Evolutionary conservation across 2,113 vertebrate species (phyloP), one percentile per base, ranked within the genome.

Genomic region (Donacobius atricapilla): DNA sequence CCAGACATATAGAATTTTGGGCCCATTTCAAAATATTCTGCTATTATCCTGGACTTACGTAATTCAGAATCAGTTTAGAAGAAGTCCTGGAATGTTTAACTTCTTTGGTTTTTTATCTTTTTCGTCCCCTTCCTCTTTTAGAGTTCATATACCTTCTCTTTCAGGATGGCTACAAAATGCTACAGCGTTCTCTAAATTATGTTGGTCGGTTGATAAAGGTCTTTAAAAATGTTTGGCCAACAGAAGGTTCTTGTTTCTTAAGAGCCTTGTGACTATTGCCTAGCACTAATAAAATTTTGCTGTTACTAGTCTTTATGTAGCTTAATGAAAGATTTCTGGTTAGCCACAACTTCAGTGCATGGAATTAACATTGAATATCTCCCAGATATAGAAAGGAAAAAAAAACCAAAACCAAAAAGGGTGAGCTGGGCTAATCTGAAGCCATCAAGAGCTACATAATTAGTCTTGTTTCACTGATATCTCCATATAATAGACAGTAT

Each of bases 211-310:
- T 94, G 78, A 72, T 90, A 93, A 88, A 94, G 78, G 50, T 93
- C n/a, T 95, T 97, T 95, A 95, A 91, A 97, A 97, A 91, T 68
- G 58, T 58, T 88, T 76, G 90, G 57, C 65, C 54, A 80, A 53
- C 68, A 80, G 42, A 80, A 61, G 17, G 27, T 61, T 92, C 81
- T 81, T 45, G 14, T 82, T 97, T 77, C 87, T 92, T 90, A 48
- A 80, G 69, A 90, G 72, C 33, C 54, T 95, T 88, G 16, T 96
- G 81, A 96, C 53, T 88, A 73, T 91, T 96, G 89, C 80, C 56
- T 87, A 76, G 44, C 64, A 68, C 51, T 40, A 85, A 76, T 81
- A 79, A 97, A 95, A 90, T 37, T 28, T 75, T 60, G 25, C 31
- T 82, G 70, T 64, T 83, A 90, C 94, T 90, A 72, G 48, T 65